These are phyloP conservation scores for Watsonalla binaria DNA, from an alignment of 2,888 invertebrate genomes.

Conservation along the genomic window DNA sequence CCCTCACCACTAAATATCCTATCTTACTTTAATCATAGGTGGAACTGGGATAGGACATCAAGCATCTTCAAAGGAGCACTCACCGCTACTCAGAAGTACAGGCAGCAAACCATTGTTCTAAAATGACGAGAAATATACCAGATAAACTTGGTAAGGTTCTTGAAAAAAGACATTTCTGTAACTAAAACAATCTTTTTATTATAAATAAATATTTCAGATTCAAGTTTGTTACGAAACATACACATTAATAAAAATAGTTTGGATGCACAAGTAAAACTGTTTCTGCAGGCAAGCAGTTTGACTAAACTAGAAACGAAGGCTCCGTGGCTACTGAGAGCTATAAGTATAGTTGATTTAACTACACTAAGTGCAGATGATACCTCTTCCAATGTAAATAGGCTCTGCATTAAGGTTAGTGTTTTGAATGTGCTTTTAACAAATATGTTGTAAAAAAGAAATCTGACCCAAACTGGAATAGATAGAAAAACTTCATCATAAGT, in stretches of 20 bases:
- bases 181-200: slow-evolving; percentile 1
- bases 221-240: slow-evolving; percentile 34
- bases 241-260: slow-evolving; percentile 50
- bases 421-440: neutral
- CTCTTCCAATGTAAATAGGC: slow-evolving; percentile 84
- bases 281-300: slow-evolving; percentile 47
- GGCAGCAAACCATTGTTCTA: neutral
- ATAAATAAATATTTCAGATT: slow-evolving; percentile 29
- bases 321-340: slow-evolving; percentile 88
- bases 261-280: slow-evolving; percentile 47
- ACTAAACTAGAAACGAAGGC: slow-evolving; percentile 75
- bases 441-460: neutral
- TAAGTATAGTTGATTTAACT: slow-evolving; percentile 94
- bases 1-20: no score
- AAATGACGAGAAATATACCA: slow-evolving; percentile 27
- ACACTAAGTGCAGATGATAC: slow-evolving; percentile 93
- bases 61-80: no score
- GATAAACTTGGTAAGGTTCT: slow-evolving; percentile 25
- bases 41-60: no score
- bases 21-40: no score
- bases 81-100: no score
- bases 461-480: no score
- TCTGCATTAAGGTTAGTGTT: slow-evolving; percentile 86
- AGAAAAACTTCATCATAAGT: no score
- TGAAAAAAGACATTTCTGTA: neutral